These are phyloP conservation scores for Bemisia tabaci DNA, from an alignment of 1,140 invertebrate genomes.

Conservation along the genomic window DNA sequence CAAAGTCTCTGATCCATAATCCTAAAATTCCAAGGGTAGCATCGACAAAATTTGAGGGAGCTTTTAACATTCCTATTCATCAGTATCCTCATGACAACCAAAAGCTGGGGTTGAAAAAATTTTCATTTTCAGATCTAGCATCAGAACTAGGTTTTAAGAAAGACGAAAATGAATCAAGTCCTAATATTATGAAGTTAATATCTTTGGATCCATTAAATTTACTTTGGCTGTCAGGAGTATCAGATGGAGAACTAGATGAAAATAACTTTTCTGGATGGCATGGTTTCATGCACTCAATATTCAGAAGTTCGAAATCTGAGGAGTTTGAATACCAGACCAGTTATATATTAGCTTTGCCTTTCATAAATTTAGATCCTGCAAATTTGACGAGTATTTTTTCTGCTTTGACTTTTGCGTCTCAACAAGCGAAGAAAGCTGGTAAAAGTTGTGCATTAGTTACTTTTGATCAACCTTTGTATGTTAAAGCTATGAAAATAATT, in stretches of 20 bases:
- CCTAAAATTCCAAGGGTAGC: not conserved
- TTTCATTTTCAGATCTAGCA: no score
- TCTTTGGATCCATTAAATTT: not conserved
- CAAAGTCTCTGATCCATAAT: not conserved
- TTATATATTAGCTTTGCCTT: not conserved
- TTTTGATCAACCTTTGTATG: conserved; percentile 27
- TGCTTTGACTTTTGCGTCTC: not conserved
- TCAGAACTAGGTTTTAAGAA: not conserved
- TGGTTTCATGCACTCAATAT: conserved; percentile 4
- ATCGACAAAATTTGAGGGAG: not conserved
- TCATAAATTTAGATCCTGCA: conserved; percentile 1
- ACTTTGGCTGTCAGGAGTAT: not conserved
- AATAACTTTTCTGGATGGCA: not conserved
- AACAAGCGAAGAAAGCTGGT: not conserved
- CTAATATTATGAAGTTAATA: not conserved
- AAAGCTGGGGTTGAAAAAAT: no score
- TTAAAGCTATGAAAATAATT: conserved; percentile 22
- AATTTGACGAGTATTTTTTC: not conserved
- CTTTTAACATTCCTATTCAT: not conserved
- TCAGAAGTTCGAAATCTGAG: not conserved
- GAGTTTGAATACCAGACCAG: not conserved
- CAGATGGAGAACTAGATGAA: not conserved
- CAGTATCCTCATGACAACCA: no score
- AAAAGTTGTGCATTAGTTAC: conserved; percentile 24
- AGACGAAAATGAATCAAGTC: not conserved